These are phyloP conservation scores for Probaryconus sp. DNA, from an alignment of 1,140 invertebrate genomes.

Conservation along the genomic window DNA sequence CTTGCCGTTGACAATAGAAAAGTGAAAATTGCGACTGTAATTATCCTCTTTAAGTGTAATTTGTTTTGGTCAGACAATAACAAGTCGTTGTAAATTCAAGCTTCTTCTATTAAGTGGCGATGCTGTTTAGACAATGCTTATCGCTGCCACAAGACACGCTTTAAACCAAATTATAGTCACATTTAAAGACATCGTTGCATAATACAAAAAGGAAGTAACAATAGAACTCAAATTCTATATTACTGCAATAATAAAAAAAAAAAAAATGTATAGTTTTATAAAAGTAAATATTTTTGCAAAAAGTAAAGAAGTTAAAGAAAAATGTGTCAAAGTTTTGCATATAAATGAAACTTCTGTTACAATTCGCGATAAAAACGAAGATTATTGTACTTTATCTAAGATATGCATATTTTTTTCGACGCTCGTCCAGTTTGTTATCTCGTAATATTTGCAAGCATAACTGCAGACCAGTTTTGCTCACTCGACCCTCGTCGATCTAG, in stretches of 20 bases:
- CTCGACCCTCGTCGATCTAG: conserved; percentile 15
- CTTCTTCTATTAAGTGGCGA: background rate
- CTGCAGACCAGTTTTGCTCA: conserved; percentile 10
- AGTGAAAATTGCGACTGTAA: conserved; percentile 64
- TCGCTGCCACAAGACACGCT: no score
- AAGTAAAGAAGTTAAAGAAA: no score
- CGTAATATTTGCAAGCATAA: conserved; percentile 21
- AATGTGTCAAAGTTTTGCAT: no score
- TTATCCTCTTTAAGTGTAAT: background rate
- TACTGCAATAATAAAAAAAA: no score
- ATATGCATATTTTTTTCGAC: conserved; percentile 2
- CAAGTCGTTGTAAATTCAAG: background rate
- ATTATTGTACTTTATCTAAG: conserved; percentile 15
- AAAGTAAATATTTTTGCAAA: no score
- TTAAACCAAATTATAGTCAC: no score
- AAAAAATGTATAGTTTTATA: no score
- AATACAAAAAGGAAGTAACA: no score
- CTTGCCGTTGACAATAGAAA: conserved; percentile 64
- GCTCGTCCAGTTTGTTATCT: conserved; percentile 31
- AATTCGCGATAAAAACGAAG: conserved; percentile 4
- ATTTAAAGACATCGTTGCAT: conserved; percentile 2
- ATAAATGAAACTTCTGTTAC: conserved; percentile 8
- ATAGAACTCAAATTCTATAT: no score
- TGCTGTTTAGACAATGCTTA: background rate
- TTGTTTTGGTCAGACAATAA: conserved; percentile 37